Evolutionary conservation across 2,113 vertebrate genomes (phyloP), one percentile per base, ranked within the genome.

Genomic region (Bettongia penicillata): DNA sequence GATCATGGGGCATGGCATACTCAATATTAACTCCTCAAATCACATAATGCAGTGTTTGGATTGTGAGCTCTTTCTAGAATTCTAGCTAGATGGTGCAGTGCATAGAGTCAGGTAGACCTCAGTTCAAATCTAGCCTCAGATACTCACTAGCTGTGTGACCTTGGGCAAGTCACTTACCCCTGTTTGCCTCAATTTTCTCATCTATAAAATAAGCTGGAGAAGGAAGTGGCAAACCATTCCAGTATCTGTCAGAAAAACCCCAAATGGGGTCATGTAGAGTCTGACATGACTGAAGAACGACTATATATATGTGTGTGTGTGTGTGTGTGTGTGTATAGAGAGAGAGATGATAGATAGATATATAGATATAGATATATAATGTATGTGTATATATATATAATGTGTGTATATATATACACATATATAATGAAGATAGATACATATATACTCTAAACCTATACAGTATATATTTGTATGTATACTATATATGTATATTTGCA

Each of bases 1-100:
- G 0, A 55, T 11, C 0, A 0, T 90, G 91, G 95, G 51, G n/a
- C 92, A 93, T 68, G 93, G 55, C 43, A 95, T 94, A 43, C 50
- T 92, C 61, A 0, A 0, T 0, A 0, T 96, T 0, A 0, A 89
- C 84, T 43, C 31, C 0, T 0, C 37, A 84, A 90, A 84, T 49
- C 95, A 96, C 28, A 55, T 26, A 51, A 52, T 0, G 0, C 25
- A 16, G 51, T 93, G 2, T 68, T 77, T 91, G 26, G 89, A 93
- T 57, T 31, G 11, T 53, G 91, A 28, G 9, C 3, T 94, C 8
- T 77, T 77, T 37, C 12, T 55, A 0, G 25, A 37, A 89, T 24
- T n/a, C 43, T 12, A 61, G 26, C 55, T 11, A 61, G 55, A 37
- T n/a, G 37, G 68, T 22, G 12, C 68, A 68, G 12, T 68, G 61